Base-by-base conservation (phyloP, 2,888 invertebrate species). In the Habroteleia sp. region DNA sequence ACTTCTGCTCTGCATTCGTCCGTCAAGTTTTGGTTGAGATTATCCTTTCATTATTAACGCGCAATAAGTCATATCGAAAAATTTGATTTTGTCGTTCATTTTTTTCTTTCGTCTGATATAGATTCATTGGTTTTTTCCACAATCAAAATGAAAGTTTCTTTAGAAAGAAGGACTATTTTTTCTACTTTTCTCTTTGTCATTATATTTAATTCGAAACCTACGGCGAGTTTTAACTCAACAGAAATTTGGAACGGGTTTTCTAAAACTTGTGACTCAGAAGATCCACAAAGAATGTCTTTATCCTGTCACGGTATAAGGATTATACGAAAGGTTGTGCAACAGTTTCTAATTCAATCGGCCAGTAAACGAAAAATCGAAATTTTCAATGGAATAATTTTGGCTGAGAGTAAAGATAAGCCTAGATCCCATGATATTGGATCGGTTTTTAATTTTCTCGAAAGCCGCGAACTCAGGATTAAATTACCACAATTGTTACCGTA, bases 401-500 rank as follows among this genome's bases (percentile, higher is more conserved):
- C 93, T 27, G 84, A 89, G 85, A 78, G 90, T 84, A 87, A 92
- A 85, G 84, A 86, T 86, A 89, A 84, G 23, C 81, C 84, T 68
- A 80, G 79, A 16, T 41, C 83, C 77, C 69, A 92, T 90, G 29
- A 91, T 0, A 77, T 93, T 56, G 92, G 91, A 3, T 89, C 91
- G 5, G 88, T 94, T 81, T 91, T 93, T 8, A 91, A 91, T 80
- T 94, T 94, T 80, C 87, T 95, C 1, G 91, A 93, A 82, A 93
- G 91, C 1, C 93, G 94, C 77, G 95, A 95, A 83, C 84, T 95
- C 8, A 91, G 93, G 82, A 92, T 95, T 66, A 93, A 92, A 81
- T 87, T 95, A 54, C 92, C 93, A 0, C 93, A 92, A 82, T 86
- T 95, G 74, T 90, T 95, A 69, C 93, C 93, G 4, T 91, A 92